Evolutionary conservation across 2,888 invertebrate genomes (phyloP), one percentile per base, ranked within the genome.

Genomic region (Rapana venosa): DNA sequence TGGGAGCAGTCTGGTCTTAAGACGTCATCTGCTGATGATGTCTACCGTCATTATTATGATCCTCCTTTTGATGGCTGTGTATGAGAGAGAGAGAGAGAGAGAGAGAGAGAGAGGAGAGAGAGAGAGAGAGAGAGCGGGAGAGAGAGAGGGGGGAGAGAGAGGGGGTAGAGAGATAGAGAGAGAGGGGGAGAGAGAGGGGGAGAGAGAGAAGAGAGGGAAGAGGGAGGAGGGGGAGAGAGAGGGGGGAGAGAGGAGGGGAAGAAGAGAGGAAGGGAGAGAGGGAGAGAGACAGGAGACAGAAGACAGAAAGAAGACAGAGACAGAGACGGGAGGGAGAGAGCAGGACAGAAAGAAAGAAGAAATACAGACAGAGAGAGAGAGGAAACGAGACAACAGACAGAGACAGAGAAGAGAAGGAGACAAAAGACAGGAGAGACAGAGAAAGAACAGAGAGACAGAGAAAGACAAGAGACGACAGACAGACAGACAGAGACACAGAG

Each of bases 1-100:
- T 79, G 77, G 77, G 77, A 79, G 32, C 77, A 79, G 32, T 79
- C 77, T 79, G 77, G 77, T 79, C 32, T 30, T 11, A 79, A 79
- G 77, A 79, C 77, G 32, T 79, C 77, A 79, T 79, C 77, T 79
- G 77, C 32, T 79, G 77, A 79, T 15, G 77, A 11, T 15, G 77
- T 32, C 77, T 32, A 35, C 77, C 30, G 32, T 79, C 47, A 47
- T 47, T 47, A 47, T 47, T 47, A 47, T 79, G 30, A 35, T 79
- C 32, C 17, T 32, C 77, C 35, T 32, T 15, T 30, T 32, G 35
- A 32, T 26, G 26, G 77, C 30, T 79, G 32, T 79, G 77, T 32
- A 13, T 17, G 17, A 17, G 32, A 32, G 4, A 32, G 77, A 32
- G 15, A 79, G 77, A 79, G 77, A 79, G 32, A 32, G 77, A 13